A percentile compares a stretch with the other conserved stretches of the same genome.
These are phyloP conservation scores for Idris sp. DNA, from an alignment of 1,140 invertebrate species.

Conservation along the genomic window DNA sequence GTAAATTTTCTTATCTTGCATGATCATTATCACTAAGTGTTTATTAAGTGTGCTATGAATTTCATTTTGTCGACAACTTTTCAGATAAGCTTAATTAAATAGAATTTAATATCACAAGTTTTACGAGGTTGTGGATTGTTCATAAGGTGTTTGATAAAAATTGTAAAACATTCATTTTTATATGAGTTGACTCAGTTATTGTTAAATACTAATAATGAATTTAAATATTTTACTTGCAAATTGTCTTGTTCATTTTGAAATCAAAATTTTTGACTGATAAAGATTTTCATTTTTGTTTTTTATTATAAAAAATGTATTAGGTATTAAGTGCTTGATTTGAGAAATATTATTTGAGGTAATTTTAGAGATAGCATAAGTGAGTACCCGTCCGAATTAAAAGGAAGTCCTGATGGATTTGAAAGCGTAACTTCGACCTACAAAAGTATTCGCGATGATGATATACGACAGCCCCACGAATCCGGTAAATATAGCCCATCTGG, in stretches of 20 bases:
- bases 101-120: constrained; percentile 21
- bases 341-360: too few species aligned
- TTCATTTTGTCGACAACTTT: constrained; percentile 19
- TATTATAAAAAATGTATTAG: too few species aligned
- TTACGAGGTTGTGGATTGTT: constrained; percentile 1
- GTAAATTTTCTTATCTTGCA: constrained; percentile 8
- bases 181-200: too few species aligned
- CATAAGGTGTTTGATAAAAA: constrained; percentile 6
- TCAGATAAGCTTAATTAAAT: constrained; percentile 38
- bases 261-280: too few species aligned
- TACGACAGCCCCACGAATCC: constrained; percentile 80
- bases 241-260: too few species aligned
- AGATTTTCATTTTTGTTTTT: too few species aligned
- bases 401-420: constrained; percentile 79
- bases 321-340: too few species aligned
- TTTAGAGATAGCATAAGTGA: constrained; percentile 80
- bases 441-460: constrained; percentile 81
- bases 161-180: background rate
- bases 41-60: constrained; percentile 15
- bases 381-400: constrained; percentile 80
- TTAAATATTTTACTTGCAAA: too few species aligned
- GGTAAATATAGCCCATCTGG: constrained; percentile 73
- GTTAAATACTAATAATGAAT: too few species aligned
- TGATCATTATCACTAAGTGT: constrained; percentile 18
- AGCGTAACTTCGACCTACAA: constrained; percentile 82